phyloP scores from a whole-genome alignment of 2,113 vertebrate species.

The Alethe castanea region DNA sequence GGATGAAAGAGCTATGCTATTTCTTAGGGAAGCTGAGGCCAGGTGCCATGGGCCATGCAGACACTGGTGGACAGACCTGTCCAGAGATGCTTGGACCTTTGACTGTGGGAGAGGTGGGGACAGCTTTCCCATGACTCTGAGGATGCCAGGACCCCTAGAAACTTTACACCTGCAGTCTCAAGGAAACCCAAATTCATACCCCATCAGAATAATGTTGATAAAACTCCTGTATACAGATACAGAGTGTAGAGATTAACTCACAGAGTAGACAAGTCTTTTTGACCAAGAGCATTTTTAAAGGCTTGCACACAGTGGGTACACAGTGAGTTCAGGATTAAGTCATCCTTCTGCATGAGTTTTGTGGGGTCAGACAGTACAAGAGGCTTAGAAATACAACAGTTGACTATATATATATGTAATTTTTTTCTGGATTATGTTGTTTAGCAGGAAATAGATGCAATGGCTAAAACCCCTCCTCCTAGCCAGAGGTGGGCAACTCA shows the following conservation, averaged over 20 bases:
- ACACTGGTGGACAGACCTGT: background rate
- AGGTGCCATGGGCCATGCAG: background rate
- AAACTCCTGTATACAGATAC: background rate
- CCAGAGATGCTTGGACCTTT: background rate
- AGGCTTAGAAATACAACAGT: background rate
- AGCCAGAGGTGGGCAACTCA: background rate
- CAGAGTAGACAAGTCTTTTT: background rate
- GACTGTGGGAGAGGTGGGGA: background rate
- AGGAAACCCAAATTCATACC: background rate
- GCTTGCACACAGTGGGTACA: background rate
- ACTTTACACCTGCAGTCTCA: background rate
- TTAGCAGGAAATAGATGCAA: background rate
- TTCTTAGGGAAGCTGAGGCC: background rate
- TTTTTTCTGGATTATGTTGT: background rate
- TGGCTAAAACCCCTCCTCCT: background rate
- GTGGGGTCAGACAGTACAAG: background rate
- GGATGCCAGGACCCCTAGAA: background rate
- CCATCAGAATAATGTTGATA: background rate
- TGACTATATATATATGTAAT: background rate
- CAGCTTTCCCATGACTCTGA: background rate
- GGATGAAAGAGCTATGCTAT: background rate
- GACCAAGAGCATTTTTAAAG: background rate
- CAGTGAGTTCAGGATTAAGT: background rate
- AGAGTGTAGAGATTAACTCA: background rate
- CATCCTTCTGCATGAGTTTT: background rate